phyloP scores from a whole-genome alignment of 2,113 vertebrate genomes.

The Tichodroma muraria region DNA sequence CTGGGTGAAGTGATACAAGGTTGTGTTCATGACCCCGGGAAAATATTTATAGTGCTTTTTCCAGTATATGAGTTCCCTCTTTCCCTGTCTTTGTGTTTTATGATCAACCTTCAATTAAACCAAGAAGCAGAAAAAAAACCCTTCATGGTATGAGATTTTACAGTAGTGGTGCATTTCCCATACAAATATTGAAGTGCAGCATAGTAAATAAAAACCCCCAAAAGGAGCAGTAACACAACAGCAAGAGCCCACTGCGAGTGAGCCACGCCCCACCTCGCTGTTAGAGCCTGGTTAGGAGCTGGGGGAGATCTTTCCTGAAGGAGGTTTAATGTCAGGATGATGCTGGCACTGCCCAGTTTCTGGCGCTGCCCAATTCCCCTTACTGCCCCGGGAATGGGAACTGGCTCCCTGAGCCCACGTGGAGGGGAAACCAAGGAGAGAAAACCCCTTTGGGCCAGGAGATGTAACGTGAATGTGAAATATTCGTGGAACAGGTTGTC shows the following conservation, averaged over 20 bases:
- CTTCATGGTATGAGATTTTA: background rate
- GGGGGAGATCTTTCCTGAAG: background rate
- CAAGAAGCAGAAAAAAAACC: background rate
- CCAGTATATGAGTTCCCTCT: background rate
- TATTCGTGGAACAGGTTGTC: slow-evolving; percentile 33
- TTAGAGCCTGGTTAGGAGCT: background rate
- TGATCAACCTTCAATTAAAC: background rate
- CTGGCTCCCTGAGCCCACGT: background rate
- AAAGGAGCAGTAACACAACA: background rate
- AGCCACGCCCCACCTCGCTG: background rate
- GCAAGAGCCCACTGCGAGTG: background rate
- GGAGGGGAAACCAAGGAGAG: background rate
- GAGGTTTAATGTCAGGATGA: background rate
- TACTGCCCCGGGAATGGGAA: background rate
- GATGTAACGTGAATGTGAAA: background rate
- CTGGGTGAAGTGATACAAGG: background rate
- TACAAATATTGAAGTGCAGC: background rate
- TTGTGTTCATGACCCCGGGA: slow-evolving; percentile 1
- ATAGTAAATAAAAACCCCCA: background rate
- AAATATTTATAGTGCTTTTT: slow-evolving; percentile 54
- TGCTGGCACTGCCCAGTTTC: background rate
- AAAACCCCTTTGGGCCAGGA: background rate
- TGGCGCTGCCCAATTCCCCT: background rate
- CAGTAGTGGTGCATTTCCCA: background rate
- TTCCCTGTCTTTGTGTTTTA: background rate